Base-by-base conservation (phyloP, 2,888 invertebrate genomes). In the Tetranychus truncatus region DNA sequence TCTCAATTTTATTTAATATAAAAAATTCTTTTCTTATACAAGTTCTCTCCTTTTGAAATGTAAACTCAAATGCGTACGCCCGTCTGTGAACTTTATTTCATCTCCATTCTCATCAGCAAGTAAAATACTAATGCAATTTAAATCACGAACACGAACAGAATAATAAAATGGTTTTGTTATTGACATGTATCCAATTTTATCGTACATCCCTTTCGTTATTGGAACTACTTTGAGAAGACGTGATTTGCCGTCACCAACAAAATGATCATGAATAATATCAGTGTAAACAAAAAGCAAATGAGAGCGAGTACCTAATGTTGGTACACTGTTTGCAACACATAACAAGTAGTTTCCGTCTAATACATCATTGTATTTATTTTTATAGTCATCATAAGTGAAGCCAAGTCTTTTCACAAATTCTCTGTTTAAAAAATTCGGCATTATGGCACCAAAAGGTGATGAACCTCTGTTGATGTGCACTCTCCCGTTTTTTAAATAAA, bases 201-300 rank as follows among this genome's bases (percentile, higher is more conserved):
- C n/a, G n/a, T n/a, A n/a, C n/a, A n/a, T n/a, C n/a, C n/a, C n/a
- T n/a, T n/a, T n/a, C n/a, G n/a, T n/a, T n/a, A n/a, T n/a, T n/a
- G n/a, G n/a, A n/a, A n/a, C n/a, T n/a, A n/a, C n/a, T n/a, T n/a
- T n/a, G n/a, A n/a, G n/a, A n/a, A n/a, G n/a, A n/a, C n/a, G n/a
- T n/a, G n/a, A n/a, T n/a, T n/a, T n/a, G n/a, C n/a, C n/a, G n/a
- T n/a, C n/a, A n/a, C n/a, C n/a, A n/a, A n/a, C n/a, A n/a, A n/a
- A n/a, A n/a, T n/a, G n/a, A n/a, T n/a, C n/a, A n/a, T n/a, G 20
- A 18, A 72, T 24, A 15, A 72, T 72, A 72, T 72, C 72, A 72
- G 18, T 72, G 11, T 72, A 72, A 34, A 72, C 34, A 4, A 44
- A 72, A 9, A 72, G n/a, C 0, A 45, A 8, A 67, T 67, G n/a